Base-by-base conservation (phyloP, 2,113 vertebrate species). In the Dipodomys ordii region DNA sequence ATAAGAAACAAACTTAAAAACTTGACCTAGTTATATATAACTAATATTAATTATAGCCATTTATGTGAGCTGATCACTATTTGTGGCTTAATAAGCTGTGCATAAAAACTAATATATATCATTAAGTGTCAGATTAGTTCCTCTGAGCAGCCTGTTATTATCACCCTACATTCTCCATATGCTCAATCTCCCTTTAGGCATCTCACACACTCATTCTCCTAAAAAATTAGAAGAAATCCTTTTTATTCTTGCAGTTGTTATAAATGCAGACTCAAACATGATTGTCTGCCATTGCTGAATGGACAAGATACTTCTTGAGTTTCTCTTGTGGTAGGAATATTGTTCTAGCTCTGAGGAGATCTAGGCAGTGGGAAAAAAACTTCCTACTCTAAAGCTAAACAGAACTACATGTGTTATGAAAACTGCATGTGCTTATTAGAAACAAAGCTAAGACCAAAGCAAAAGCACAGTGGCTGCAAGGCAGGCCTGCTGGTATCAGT, bases 171-270 rank as follows among this genome's bases (percentile, higher is more conserved):
- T 28, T 79, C 83, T 74, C 62, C 74, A 27, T 60, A 32, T 44
- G 25, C 35, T 64, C 60, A 4, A 16, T 65, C 68, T 72, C 28
- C 90, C 72, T 74, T 11, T 19, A 65, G 89, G 83, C 76, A 19
- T n/a, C 15, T 23, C 57, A 65, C n/a, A 7, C 7, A 68, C 68
- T 81, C 65, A 32, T 76, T 82, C 49, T 79, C 92, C 93, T 62
- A 46, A 87, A 83, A 88, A 83, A 44, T 88, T 72, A 91, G 76
- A 92, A 85, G 76, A 69, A 62, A 72, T 60, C 2, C 2, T 60
- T 35, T 87, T 80, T 92, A 53, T 35, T 89, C 95, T 83, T 83
- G 67, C 93, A 90, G 92, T 84, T 90, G 68, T 91, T 93, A 60
- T 73, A 91, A 44, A 62, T 44, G 49, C 72, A 74, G 79, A 83